Percentiles rank a stretch among this genome's conserved stretches.
These are phyloP conservation scores for honey bee (Apis mellifera) DNA, from an alignment of 1,140 invertebrate genomes.

Conservation along the genomic window DNA sequence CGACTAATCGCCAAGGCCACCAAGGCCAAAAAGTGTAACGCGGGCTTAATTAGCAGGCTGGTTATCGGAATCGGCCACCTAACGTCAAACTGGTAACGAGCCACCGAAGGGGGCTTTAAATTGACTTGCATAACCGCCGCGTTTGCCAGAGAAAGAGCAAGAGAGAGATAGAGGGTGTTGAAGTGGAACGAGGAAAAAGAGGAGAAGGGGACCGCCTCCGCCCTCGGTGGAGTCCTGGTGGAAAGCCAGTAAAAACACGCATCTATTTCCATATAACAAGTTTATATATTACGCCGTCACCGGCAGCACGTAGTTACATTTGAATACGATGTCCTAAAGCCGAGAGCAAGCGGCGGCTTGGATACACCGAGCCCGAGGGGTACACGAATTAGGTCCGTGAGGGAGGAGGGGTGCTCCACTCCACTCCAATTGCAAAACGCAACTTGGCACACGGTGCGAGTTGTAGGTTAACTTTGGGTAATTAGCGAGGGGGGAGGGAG, in stretches of 20 bases:
- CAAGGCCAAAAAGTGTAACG: conserved; percentile 53
- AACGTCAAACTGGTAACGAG: conserved; percentile 71
- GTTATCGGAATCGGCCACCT: conserved; percentile 52
- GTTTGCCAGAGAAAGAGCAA: conserved; percentile 51
- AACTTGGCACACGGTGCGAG: conserved; percentile 58
- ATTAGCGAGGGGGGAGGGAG: conserved; percentile 48
- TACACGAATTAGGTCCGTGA: conserved; percentile 69
- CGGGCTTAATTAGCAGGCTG: conserved; percentile 62
- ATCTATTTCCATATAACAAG: conserved; percentile 82
- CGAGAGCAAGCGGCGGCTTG: conserved; percentile 59
- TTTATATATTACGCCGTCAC: conserved; percentile 81
- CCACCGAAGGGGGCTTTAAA: conserved; percentile 72
- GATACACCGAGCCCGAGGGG: conserved; percentile 8
- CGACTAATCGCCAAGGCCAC: conserved; percentile 38
- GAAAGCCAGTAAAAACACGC: conserved; percentile 79
- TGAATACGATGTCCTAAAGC: conserved; percentile 80
- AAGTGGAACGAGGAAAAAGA: not conserved
- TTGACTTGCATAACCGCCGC: conserved; percentile 77
- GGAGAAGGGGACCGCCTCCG: conserved; percentile 44
- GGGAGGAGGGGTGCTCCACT: conserved; percentile 39
- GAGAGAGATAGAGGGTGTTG: not conserved
- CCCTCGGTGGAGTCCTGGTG: conserved; percentile 59
- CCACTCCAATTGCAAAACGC: conserved; percentile 61
- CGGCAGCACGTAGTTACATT: conserved; percentile 80
- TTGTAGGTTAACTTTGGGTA: conserved; percentile 51